Evolutionary conservation across 1,140 invertebrate genomes (phyloP).

Genomic region (Lutraria rhynchaena): DNA sequence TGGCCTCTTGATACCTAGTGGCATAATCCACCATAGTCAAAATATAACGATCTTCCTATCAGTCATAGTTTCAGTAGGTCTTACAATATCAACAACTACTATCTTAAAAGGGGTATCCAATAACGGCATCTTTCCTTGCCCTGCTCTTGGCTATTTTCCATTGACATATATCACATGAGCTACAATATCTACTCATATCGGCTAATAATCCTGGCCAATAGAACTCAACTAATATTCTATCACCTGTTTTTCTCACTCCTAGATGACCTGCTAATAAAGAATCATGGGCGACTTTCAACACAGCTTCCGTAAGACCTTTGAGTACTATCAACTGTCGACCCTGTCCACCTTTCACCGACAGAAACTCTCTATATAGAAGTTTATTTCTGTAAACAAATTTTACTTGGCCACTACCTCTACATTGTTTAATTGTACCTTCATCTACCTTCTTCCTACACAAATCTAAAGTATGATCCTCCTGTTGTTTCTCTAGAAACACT

Average conservation of each 20-base stretch:
- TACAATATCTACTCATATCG: constrained; percentile 3
- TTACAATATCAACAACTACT: constrained; percentile 63
- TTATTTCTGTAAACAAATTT: neutral
- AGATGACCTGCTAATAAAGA: constrained; percentile 46
- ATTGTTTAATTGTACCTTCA: neutral
- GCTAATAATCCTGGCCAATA: constrained; percentile 49
- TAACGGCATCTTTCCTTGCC: constrained; percentile 52
- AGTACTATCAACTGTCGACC: constrained; percentile 38
- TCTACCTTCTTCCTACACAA: neutral
- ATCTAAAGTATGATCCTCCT: neutral
- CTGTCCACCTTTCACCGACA: neutral
- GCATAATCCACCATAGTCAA: constrained; percentile 61
- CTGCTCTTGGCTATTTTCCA: constrained; percentile 57
- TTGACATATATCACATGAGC: constrained; percentile 65
- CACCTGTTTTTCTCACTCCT: constrained; percentile 24
- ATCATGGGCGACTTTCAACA: constrained; percentile 56
- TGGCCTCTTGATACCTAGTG: constrained; percentile 59
- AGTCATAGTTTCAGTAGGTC: constrained; percentile 54
- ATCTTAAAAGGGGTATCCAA: constrained; percentile 63
- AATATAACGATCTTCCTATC: too few relatives aligned
- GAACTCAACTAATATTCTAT: constrained; percentile 32
- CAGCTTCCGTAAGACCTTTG: neutral
- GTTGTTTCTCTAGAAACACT: neutral
- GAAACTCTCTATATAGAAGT: neutral
- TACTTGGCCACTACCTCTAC: neutral